Conservation (phyloP, 2,888 invertebrate species). For the Sarcophaga variegata region DNA sequence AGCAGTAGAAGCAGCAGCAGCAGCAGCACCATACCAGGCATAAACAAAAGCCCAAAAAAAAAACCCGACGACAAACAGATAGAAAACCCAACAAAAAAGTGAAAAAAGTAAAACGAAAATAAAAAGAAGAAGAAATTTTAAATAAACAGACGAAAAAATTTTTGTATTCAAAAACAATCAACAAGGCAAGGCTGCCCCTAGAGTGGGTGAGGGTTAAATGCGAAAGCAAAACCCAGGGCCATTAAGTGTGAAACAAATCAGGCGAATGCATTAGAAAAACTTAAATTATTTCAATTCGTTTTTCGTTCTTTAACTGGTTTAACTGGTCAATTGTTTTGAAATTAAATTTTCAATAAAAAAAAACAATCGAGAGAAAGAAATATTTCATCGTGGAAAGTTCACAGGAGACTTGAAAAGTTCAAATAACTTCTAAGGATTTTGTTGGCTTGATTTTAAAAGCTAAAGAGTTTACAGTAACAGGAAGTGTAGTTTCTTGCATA, state of each 20-base stretch:
- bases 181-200: constrained; percentile 64
- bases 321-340: too few relatives aligned
- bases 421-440: too few relatives aligned
- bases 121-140: constrained; percentile 10
- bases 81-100: neutral
- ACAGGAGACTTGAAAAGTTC: too few relatives aligned
- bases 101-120: neutral
- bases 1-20: constrained; percentile 25
- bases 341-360: too few relatives aligned
- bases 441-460: too few relatives aligned
- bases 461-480: too few relatives aligned
- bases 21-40: neutral
- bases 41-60: neutral
- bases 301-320: too few relatives aligned
- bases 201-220: constrained; percentile 68
- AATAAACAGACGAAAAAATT: constrained; percentile 35
- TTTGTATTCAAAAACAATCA: constrained; percentile 45
- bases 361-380: too few relatives aligned
- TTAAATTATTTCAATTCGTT: neutral
- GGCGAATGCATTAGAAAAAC: neutral
- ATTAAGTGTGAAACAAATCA: constrained; percentile 5
- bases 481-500: too few relatives aligned
- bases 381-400: too few relatives aligned
- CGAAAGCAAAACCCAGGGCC: constrained; percentile 45
- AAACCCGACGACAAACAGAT: neutral